Evolutionary conservation across 2,888 invertebrate genomes (phyloP), one percentile per base, ranked within the genome.

Genomic region (Oligia strigilis): DNA sequence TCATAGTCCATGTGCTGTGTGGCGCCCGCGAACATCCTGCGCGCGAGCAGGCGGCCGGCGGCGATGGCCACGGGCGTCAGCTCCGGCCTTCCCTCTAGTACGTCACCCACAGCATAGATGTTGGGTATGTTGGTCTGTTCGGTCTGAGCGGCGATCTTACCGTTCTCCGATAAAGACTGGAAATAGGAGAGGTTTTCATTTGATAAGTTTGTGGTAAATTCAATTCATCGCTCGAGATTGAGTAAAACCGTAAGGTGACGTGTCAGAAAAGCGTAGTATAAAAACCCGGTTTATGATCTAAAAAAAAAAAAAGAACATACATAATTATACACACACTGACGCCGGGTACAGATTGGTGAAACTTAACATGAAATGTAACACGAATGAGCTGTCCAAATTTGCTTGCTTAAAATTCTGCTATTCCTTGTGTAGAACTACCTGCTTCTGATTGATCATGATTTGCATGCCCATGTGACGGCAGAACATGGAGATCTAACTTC

Each of bases 11-110:
- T 99, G 58, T 97, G 95, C 82, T 97, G 97, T 0, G 92, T 91
- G 23, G 97, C 95, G 78, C 96, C 97, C 2, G 94, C 98, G 93
- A 98, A 98, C 72, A 99, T 93, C 72, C 99, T 97, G 75, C 98
- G 97, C 23, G 99, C 98, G 75, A 99, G 97, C 90, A 99, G 96
- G 83, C 98, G 98, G 62, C 99, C 99, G 70, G 99, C 99, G 92
- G 98, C 98, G 90, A 99, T 98, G 65, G 99, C 99, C n/a, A 99
- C 99, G 3, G 99, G 99, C 6, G 99, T 99, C 72, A 99, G 97
- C 97, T 99, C 99, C 0, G 99, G 99, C 91, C 98, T 97, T 90
- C 98, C 98, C 90, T 98, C 97, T 86, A 99, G 97, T 91, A 99
- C 98, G 97, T 99, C 99, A 75, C 99, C 99, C 87, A 99, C 98